Conservation (phyloP, 2,113 vertebrate genomes). For the Cettia cetti region DNA sequence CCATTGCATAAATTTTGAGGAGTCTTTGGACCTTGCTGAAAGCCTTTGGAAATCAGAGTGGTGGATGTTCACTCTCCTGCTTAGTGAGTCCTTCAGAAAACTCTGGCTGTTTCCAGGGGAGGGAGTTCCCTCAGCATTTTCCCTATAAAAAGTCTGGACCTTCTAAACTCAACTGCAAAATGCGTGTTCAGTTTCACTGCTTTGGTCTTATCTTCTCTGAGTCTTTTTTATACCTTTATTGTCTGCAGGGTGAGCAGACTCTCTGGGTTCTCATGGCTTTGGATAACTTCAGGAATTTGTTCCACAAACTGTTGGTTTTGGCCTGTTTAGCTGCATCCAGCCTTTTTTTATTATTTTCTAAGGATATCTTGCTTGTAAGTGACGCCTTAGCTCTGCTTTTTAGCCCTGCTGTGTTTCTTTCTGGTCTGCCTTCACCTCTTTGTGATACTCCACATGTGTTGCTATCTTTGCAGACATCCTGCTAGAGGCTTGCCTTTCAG, state of each 20-base stretch:
- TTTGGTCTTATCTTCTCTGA: background rate
- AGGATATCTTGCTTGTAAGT: background rate
- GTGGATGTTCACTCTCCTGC: background rate
- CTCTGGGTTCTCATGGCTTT: background rate
- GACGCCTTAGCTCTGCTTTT: background rate
- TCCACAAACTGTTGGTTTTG: slow-evolving; percentile 50
- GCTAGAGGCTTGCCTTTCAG: background rate
- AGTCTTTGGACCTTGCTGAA: background rate
- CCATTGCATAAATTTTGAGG: background rate
- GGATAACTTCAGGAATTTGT: slow-evolving; percentile 45
- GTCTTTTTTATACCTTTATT: background rate
- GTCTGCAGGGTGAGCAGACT: background rate
- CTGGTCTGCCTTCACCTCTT: background rate
- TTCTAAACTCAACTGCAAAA: background rate
- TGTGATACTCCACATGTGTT: background rate
- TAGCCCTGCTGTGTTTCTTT: background rate
- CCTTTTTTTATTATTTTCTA: background rate
- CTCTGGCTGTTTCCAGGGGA: background rate
- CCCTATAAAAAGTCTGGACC: background rate
- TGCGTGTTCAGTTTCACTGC: background rate
- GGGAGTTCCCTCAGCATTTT: background rate
- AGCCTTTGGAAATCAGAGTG: background rate
- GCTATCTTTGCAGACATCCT: slow-evolving; percentile 33
- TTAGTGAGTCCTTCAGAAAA: background rate
- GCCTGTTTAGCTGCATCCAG: background rate